phyloP scores from a whole-genome alignment of 2,888 invertebrate genomes.

The Trissolcus japonicus region DNA sequence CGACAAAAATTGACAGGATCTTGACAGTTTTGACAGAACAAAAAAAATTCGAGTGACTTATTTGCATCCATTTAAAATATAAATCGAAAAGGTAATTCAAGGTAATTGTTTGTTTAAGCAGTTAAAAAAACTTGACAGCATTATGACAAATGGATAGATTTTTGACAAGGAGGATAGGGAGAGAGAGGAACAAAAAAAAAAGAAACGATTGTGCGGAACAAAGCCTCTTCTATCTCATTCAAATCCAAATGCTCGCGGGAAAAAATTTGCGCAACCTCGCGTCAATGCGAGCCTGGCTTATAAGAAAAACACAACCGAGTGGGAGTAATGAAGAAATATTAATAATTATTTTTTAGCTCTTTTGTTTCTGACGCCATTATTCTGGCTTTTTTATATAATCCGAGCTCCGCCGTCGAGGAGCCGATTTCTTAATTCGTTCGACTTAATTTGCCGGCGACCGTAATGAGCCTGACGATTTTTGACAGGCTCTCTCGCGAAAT shows the following conservation, averaged over 20 bases:
- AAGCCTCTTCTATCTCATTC: conserved; percentile 36
- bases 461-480: no score
- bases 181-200: conserved; percentile 1
- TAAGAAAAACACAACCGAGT: conserved; percentile 7
- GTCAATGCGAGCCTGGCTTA: conserved; percentile 29
- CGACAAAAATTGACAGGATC: no score
- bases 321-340: conserved; percentile 7
- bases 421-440: no score
- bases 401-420: no score
- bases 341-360: conserved; percentile 4
- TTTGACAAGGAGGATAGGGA: neutral
- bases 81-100: no score
- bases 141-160: no score
- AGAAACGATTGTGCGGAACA: conserved; percentile 18
- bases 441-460: no score
- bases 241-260: conserved; percentile 46
- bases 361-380: neutral
- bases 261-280: conserved; percentile 43
- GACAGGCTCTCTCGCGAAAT: neutral
- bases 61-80: no score
- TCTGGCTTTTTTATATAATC: no score
- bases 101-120: neutral
- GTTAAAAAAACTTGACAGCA: no score
- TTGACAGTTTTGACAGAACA: no score
- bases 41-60: no score